Evolutionary conservation across 2,113 vertebrate genomes (phyloP), one percentile per base, ranked within the genome.

Genomic region (Ancistrus triradiatus): DNA sequence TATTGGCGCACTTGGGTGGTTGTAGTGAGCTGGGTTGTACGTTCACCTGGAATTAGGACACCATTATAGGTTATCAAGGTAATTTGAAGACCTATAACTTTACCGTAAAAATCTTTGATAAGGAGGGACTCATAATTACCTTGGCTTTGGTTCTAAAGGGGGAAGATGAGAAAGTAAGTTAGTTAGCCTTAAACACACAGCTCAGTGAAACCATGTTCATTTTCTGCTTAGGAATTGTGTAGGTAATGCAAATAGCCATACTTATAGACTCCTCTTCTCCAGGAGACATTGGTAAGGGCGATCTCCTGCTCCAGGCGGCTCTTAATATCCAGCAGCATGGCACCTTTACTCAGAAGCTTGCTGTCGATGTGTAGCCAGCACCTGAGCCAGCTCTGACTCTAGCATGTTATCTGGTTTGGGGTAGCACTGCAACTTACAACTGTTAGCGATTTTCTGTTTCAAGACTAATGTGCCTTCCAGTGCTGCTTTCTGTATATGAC

Each of bases 251-350:
- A 6, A 2, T 19, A 1, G 4, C 2, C 15, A 21, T 84, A 90
- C 84, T 81, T n/a, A n/a, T 85, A 64, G 77, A 75, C 47, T 90
- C 86, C 47, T 91, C 55, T 78, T 80, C 13, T 91, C 88, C 75
- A 91, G 75, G 28, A 91, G 85, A 25, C 77, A 74, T 63, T 88
- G 88, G 81, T 91, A 91, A 58, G 80, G 13, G 87, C 75, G 21
- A 91, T 91, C 80, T 91, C 89, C 62, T 87, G 76, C 78, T 90
- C 89, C 75, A 91, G 75, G 18, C 87, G 83, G 10, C 73, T 84
- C 79, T 91, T 91, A 72, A 89, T 80, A 56, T 89, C 87, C 55
- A 91, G 77, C 67, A 90, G 74, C 81, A 87, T 73, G 37, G 2
- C 63, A 75, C n/a, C n/a, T n/a, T n/a, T 90, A 91, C 0, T 90